phyloP scores from a whole-genome alignment of 1,140 invertebrate species.

The Drosophila takahashii region DNA sequence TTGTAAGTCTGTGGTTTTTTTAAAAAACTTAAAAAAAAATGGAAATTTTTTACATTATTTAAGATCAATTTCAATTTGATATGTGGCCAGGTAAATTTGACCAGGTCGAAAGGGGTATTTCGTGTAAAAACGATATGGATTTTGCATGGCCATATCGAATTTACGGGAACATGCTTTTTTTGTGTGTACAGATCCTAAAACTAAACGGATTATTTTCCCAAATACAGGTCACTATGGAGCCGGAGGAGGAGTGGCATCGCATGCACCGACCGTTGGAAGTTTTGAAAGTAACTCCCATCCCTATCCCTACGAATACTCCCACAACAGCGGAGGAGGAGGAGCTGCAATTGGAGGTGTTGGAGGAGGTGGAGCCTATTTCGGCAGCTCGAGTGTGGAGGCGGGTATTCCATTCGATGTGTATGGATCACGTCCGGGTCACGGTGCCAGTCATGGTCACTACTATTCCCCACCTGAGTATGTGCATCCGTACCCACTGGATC shows the following conservation, averaged over 20 bases:
- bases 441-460: slow-evolving; percentile 49
- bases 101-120: too few species aligned
- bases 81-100: too few species aligned
- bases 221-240: slow-evolving; percentile 53
- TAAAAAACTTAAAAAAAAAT: too few species aligned
- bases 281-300: slow-evolving; percentile 45
- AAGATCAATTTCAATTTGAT: too few species aligned
- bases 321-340: slow-evolving; percentile 3
- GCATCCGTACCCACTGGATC: slow-evolving; percentile 55
- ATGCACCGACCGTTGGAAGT: slow-evolving; percentile 38
- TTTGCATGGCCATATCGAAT: too few species aligned
- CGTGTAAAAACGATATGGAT: too few species aligned
- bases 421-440: slow-evolving; percentile 44
- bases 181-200: too few species aligned
- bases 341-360: slow-evolving; percentile 8
- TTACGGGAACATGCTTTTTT: too few species aligned
- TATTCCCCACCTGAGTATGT: slow-evolving; percentile 62
- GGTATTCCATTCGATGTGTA: slow-evolving; percentile 77
- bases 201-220: not conserved
- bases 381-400: slow-evolving; percentile 51
- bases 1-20: too few species aligned
- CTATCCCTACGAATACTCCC: slow-evolving; percentile 68
- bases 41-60: too few species aligned
- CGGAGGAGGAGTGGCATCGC: slow-evolving; percentile 19
- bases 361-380: slow-evolving; percentile 48